Conservation (phyloP, 1,140 invertebrate genomes). For the Drosophila persimilis region DNA sequence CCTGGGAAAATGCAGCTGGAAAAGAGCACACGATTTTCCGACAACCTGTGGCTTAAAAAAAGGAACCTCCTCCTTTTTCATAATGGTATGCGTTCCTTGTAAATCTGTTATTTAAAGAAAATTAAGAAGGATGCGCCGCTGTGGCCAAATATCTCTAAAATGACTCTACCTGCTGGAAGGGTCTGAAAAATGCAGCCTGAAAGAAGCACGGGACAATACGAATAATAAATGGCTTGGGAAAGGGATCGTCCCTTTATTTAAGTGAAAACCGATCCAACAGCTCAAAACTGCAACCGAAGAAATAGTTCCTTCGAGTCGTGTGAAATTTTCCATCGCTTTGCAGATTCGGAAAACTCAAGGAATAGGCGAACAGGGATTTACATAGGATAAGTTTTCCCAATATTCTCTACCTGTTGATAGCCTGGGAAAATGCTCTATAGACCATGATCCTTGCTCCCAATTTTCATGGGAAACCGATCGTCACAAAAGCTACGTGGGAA, state of each 20-base stretch:
- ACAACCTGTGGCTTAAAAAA: not conserved
- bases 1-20: conserved; percentile 37
- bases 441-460: not conserved
- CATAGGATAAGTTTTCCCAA: not conserved
- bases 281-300: not conserved
- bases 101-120: too few species aligned
- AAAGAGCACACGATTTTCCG: conserved; percentile 1
- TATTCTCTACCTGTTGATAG: not conserved
- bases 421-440: conserved; percentile 13
- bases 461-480: conserved; percentile 22
- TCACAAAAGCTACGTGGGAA: conserved; percentile 2
- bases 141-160: too few species aligned
- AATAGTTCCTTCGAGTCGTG: not conserved
- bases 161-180: too few species aligned
- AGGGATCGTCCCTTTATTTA: not conserved
- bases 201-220: not conserved
- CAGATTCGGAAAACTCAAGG: not conserved
- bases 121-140: too few species aligned
- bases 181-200: conserved; percentile 16
- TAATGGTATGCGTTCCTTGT: too few species aligned
- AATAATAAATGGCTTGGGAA: too few species aligned
- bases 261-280: not conserved
- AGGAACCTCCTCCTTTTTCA: too few species aligned
- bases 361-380: conserved; percentile 1
- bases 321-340: conserved; percentile 11